Evolutionary conservation across 2,113 vertebrate genomes (phyloP).

Genomic region (Elaphurus davidianus): DNA sequence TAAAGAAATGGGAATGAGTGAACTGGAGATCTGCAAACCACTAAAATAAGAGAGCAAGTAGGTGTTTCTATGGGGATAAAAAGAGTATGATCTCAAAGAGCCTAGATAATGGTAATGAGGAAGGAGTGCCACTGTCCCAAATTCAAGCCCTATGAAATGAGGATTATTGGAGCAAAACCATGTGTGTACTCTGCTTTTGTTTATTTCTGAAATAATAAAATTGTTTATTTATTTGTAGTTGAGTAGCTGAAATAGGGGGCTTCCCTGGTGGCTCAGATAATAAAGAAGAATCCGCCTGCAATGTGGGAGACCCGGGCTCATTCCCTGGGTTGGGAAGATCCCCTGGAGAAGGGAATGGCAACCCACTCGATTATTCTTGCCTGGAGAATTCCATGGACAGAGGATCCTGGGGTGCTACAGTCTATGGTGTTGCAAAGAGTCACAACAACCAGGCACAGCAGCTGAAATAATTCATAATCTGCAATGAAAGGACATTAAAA

Average conservation of each 20-base stretch:
- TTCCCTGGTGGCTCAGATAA: neutral
- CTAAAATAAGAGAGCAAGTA: neutral
- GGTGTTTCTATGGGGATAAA: neutral
- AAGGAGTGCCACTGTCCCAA: neutral
- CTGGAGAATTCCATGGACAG: neutral
- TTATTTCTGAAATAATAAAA: neutral
- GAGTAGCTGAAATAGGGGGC: neutral
- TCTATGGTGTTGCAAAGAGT: neutral
- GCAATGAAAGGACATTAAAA: constrained; percentile 12
- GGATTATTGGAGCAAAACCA: neutral
- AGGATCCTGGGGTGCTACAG: neutral
- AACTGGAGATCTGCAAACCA: neutral
- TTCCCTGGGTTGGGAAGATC: neutral
- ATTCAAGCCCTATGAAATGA: neutral
- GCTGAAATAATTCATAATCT: neutral
- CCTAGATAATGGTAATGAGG: neutral
- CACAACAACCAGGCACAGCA: neutral
- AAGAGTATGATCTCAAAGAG: neutral
- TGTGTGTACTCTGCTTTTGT: neutral
- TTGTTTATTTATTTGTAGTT: neutral
- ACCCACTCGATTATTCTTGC: neutral
- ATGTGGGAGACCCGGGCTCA: neutral
- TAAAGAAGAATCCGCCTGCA: neutral
- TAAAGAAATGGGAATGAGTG: neutral
- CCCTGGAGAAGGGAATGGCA: neutral